Percentiles rank a stretch among this genome's conserved stretches.
Evolutionary conservation across 1,140 invertebrate species (phyloP).

Genomic region (Oncopeltus fasciatus): DNA sequence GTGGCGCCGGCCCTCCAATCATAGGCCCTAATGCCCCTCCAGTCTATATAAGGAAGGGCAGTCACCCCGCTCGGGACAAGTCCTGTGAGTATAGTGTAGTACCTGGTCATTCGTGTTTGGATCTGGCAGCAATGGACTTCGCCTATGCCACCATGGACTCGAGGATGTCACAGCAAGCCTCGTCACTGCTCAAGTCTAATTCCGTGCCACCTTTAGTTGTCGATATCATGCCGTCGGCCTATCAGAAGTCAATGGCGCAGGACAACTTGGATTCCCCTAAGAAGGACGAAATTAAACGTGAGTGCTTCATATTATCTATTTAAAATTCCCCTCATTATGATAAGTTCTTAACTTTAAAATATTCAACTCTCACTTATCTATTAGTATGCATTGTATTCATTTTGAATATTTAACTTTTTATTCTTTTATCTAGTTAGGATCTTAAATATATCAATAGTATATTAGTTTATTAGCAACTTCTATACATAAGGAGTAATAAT

Average conservation of each 20-base stretch:
- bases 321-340: no score
- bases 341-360: no score
- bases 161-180: slow-evolving; percentile 9
- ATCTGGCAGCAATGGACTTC: neutral
- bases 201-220: slow-evolving; percentile 15
- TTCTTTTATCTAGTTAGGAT: no score
- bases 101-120: neutral
- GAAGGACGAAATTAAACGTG: slow-evolving; percentile 15
- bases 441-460: no score
- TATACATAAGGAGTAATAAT: no score
- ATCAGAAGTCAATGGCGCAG: neutral
- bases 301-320: neutral
- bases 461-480: no score
- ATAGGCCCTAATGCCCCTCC: neutral
- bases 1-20: neutral
- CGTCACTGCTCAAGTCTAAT: slow-evolving; percentile 12
- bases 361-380: no score
- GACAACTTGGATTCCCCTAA: slow-evolving; percentile 1
- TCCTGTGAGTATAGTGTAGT: no score
- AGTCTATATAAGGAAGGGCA: neutral
- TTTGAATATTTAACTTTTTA: no score
- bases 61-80: neutral
- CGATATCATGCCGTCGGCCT: slow-evolving; percentile 10
- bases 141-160: neutral
- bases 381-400: no score